Base-by-base conservation (phyloP, 1,140 invertebrate genomes). In the Pollicipes pollicipes region DNA sequence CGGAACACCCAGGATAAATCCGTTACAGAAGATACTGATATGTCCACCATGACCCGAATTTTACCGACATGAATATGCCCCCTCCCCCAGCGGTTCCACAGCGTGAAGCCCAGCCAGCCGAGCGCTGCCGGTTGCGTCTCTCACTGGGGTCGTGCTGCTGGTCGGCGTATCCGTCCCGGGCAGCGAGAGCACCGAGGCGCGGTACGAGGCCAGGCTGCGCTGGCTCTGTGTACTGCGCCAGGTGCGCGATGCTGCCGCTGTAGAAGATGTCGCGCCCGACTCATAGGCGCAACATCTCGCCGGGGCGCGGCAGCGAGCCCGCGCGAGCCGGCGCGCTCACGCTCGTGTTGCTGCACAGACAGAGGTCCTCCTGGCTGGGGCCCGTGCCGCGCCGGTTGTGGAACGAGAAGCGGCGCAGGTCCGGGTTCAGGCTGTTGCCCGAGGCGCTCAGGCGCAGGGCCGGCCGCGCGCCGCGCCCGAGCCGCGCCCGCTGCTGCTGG, bases 241-340 rank as follows among this genome's bases (percentile, higher is more conserved):
- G 83, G 81, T 96, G 90, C 32, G 89, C 83, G 13, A 97, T 88
- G 31, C 91, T 95, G 30, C 96, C 95, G 24, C 94, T 93, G 82
- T 98, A 99, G 82, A 99, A 98, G 74, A 98, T 97, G 80, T 98
- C 96, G 80, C 97, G 97, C n/a, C 66, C 94, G 84, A 10, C 94
- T 96, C 79, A 99, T 81, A 2, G 96, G 27, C 95, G 85, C 27
- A 95, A 88, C 81, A 95, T 90, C 72, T 85, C 64, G 64, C 64
- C 64, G 64, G 64, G 27, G 27, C 64, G 64, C 6, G 64, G 64
- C 28, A 66, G 27, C 64, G 64, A 66, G 64, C n/a, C 10, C 26
- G 64, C 64, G 64, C 64, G 64, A 66, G 16, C 64, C 28, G 68
- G n/a, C 66, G 24, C 31, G 30, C 58, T 72, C 10, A 66, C 64